Percentiles rank a stretch among this genome's conserved stretches.
phyloP scores from a whole-genome alignment of 2,888 invertebrate genomes.

The Dynastes hyllus region DNA sequence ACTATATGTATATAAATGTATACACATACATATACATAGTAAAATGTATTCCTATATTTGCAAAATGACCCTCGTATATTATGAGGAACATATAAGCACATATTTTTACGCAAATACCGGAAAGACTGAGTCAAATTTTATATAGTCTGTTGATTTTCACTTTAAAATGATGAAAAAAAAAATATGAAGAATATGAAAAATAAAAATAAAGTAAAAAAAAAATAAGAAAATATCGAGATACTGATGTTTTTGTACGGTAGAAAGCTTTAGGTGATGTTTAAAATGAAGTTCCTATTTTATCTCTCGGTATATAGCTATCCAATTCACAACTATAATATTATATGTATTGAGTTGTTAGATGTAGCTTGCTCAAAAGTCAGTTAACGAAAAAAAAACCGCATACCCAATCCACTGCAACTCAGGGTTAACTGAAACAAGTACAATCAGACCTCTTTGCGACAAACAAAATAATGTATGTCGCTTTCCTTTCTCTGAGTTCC shows the following conservation, averaged over 20 bases:
- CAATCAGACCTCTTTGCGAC: slow-evolving; percentile 67
- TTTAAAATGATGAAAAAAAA: slow-evolving; percentile 60
- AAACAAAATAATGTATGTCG: slow-evolving; percentile 57
- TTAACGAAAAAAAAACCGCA: slow-evolving; percentile 65
- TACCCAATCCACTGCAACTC: slow-evolving; percentile 70
- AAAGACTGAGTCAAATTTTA: slow-evolving; percentile 74
- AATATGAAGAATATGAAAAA: slow-evolving; percentile 54
- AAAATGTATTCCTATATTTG: slow-evolving; percentile 67
- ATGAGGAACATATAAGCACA: slow-evolving; percentile 71
- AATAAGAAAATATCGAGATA: slow-evolving; percentile 68
- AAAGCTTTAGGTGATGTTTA: slow-evolving; percentile 73
- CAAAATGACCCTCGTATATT: slow-evolving; percentile 70
- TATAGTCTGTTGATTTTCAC: slow-evolving; percentile 73
- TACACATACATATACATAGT: slow-evolving; percentile 54
- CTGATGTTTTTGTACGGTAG: slow-evolving; percentile 71
- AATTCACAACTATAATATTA: slow-evolving; percentile 67
- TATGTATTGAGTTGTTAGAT: slow-evolving; percentile 71
- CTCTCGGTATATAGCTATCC: slow-evolving; percentile 70
- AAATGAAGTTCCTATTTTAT: slow-evolving; percentile 72
- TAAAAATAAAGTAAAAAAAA: slow-evolving; percentile 48
- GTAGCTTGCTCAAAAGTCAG: slow-evolving; percentile 72
- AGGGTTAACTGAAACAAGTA: slow-evolving; percentile 72
- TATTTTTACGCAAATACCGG: slow-evolving; percentile 73
- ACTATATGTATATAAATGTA: slow-evolving; percentile 41
- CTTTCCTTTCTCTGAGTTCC: slow-evolving; percentile 71